phyloP scores from a whole-genome alignment of 92 coral and sea anemone genomes.

The Palythoa heliodiscus region DNA sequence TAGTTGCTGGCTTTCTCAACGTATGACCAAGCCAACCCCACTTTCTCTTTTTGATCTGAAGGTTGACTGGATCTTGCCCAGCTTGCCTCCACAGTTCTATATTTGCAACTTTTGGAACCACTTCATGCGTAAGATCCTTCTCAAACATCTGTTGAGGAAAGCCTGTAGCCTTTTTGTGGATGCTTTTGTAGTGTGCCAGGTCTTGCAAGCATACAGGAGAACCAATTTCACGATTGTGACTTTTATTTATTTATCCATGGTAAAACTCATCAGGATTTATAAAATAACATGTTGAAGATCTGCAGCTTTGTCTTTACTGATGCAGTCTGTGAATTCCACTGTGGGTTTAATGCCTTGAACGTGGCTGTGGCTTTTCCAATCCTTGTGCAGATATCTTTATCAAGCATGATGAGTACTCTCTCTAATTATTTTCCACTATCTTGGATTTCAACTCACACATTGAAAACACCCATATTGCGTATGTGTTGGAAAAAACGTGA shows the following conservation, averaged over 20 bases:
- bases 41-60: conserved; percentile 14
- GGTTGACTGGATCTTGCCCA: conserved; percentile 14
- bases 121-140: background rate
- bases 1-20: conserved; percentile 22
- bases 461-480: no score
- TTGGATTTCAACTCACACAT: no score
- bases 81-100: background rate
- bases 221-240: background rate
- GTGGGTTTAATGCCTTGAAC: background rate
- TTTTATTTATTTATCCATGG: no score
- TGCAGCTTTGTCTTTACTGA: no score
- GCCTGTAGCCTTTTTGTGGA: background rate
- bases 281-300: no score
- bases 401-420: no score
- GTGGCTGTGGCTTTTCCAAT: background rate
- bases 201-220: background rate
- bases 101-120: conserved; percentile 8
- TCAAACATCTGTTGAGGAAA: background rate
- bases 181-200: background rate
- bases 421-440: no score
- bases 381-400: background rate
- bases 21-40: conserved; percentile 16
- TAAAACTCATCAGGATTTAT: no score
- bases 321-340: background rate
- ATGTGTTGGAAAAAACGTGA: no score